A percentile compares a stretch with the other conserved stretches of the same genome.
Conservation (phyloP, 92 coral and sea anemone species). For the Zoanthus solanderi region DNA sequence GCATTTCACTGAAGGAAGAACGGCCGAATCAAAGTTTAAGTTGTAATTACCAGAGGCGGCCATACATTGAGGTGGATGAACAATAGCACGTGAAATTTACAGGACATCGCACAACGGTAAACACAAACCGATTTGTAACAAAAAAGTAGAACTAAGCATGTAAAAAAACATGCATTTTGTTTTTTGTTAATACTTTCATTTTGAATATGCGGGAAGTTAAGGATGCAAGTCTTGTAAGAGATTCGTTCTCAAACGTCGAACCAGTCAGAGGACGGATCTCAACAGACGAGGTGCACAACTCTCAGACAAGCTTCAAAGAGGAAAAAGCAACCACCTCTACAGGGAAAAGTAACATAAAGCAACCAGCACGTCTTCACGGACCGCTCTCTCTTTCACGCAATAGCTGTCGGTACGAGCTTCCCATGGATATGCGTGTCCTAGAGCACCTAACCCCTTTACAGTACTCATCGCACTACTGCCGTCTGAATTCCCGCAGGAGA, state of each 20-base stretch:
- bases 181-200: not conserved
- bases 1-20: not conserved
- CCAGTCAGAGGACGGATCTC: conserved; percentile 24
- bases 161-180: not conserved
- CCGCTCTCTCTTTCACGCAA: conserved; percentile 91
- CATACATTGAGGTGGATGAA: too few species aligned
- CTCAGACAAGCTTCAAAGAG: conserved; percentile 56
- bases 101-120: not conserved
- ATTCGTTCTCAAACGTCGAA: conserved; percentile 5
- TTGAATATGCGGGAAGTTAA: conserved; percentile 34
- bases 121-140: not conserved
- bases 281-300: conserved; percentile 58
- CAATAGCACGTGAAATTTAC: not conserved
- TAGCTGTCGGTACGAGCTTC: conserved; percentile 94
- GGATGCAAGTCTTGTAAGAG: not conserved
- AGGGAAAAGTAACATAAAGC: conserved; percentile 43
- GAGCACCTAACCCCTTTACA: conserved; percentile 85
- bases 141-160: not conserved
- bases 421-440: conserved; percentile 90
- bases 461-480: conserved; percentile 85
- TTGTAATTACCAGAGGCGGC: too few species aligned
- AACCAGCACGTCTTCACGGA: conserved; percentile 87
- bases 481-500: conserved; percentile 80
- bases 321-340: conserved; percentile 60
- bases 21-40: not conserved